Conservation (phyloP, 2,888 invertebrate species). For the Leptinotarsa rubiginosa region DNA sequence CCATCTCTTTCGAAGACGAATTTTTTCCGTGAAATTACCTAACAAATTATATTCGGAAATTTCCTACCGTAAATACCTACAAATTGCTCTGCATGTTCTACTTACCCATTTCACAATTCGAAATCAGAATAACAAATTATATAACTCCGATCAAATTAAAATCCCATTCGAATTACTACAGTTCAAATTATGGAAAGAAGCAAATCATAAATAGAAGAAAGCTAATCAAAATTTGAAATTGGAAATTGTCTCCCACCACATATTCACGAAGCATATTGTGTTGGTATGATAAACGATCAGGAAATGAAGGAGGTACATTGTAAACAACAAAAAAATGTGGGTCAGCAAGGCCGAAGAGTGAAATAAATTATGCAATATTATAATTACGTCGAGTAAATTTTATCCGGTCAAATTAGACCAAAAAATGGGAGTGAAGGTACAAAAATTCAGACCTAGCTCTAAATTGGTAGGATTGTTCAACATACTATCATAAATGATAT, state of each 20-base stretch:
- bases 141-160: conserved; percentile 8
- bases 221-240: conserved; percentile 15
- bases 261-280: neutral
- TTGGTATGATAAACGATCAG: conserved; percentile 20
- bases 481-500: no score
- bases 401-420: no score
- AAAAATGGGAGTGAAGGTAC: no score
- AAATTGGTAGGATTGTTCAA: no score
- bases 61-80: neutral
- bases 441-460: no score
- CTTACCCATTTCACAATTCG: conserved; percentile 10
- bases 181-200: conserved; percentile 2
- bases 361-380: conserved; percentile 8
- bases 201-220: conserved; percentile 7
- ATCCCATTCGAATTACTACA: neutral
- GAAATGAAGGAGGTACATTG: conserved; percentile 20
- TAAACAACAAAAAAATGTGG: conserved; percentile 27
- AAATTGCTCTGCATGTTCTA: neutral
- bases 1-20: neutral
- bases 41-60: neutral
- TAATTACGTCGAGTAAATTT: neutral
- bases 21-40: neutral
- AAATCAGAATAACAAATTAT: conserved; percentile 9
- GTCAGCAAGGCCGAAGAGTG: conserved; percentile 22
- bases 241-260: conserved; percentile 10